Conservation (phyloP, 2,888 invertebrate species). For the Dorcus hopei region DNA sequence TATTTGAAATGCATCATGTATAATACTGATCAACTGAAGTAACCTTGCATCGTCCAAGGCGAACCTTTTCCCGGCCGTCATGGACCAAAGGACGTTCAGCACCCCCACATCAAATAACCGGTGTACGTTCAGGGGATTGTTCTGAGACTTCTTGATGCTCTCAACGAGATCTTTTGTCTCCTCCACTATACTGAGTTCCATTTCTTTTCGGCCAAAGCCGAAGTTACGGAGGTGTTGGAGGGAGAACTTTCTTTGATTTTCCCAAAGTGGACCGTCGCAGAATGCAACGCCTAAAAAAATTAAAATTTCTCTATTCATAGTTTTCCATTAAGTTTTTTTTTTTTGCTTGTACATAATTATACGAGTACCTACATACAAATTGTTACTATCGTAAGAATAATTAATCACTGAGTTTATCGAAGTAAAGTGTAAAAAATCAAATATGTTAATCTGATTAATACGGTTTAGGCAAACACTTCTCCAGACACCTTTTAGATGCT, state of each 20-base stretch:
- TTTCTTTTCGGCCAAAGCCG: conserved; percentile 60
- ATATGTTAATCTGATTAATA: too few species aligned
- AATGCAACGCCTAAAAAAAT: conserved; percentile 62
- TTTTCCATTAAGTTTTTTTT: too few species aligned
- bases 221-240: conserved; percentile 62
- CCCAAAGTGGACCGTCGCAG: conserved; percentile 65
- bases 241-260: conserved; percentile 64
- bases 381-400: too few species aligned
- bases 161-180: conserved; percentile 57
- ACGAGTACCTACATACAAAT: too few species aligned
- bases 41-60: conserved; percentile 58
- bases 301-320: neutral
- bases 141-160: conserved; percentile 40
- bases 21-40: conserved; percentile 54
- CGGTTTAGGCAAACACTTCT: too few species aligned
- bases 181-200: conserved; percentile 59
- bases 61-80: conserved; percentile 66
- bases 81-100: conserved; percentile 67
- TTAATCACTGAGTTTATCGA: too few species aligned
- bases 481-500: neutral
- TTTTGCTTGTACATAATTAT: too few species aligned
- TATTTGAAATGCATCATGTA: conserved; percentile 61
- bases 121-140: conserved; percentile 43
- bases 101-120: conserved; percentile 57
- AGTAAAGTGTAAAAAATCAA: too few species aligned